phyloP scores from a whole-genome alignment of 2,113 vertebrate genomes.

The Myxocyprinus asiaticus region DNA sequence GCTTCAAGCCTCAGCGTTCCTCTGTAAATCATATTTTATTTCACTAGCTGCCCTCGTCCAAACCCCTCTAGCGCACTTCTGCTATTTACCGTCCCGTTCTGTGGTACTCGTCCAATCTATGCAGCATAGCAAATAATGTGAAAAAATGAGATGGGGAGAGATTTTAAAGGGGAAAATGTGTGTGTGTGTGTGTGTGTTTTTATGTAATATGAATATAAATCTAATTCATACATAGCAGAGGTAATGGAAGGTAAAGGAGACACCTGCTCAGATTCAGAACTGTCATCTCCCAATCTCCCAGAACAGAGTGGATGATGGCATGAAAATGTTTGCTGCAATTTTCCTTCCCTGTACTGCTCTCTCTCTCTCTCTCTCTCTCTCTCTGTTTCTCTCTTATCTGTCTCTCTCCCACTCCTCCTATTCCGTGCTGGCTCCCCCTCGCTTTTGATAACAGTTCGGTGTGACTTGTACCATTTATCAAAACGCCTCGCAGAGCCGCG shows the following conservation, averaged over 20 bases:
- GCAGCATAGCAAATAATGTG: constrained; percentile 43
- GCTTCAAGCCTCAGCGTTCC: constrained; percentile 35
- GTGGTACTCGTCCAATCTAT: constrained; percentile 41
- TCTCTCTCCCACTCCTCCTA: constrained; percentile 41
- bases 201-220: constrained; percentile 58
- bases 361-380: background rate
- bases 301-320: constrained; percentile 65
- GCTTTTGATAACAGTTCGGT: constrained; percentile 74
- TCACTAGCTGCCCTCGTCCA: constrained; percentile 27
- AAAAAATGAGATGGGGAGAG: constrained; percentile 15
- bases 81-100: constrained; percentile 51
- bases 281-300: constrained; percentile 62
- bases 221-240: constrained; percentile 55
- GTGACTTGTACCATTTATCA: constrained; percentile 77
- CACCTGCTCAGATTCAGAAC: constrained; percentile 54
- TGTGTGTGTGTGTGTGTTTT: constrained; percentile 34
- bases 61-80: constrained; percentile 25
- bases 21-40: constrained; percentile 54
- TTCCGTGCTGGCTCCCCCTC: background rate
- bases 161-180: constrained; percentile 29
- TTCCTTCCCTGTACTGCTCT: constrained; percentile 59
- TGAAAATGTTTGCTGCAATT: constrained; percentile 63
- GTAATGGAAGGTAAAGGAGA: constrained; percentile 57
- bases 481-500: constrained; percentile 69
- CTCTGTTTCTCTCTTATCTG: background rate